phyloP scores from a whole-genome alignment of 35 echinoderm and acorn worm genomes.

The Diadema setosum region DNA sequence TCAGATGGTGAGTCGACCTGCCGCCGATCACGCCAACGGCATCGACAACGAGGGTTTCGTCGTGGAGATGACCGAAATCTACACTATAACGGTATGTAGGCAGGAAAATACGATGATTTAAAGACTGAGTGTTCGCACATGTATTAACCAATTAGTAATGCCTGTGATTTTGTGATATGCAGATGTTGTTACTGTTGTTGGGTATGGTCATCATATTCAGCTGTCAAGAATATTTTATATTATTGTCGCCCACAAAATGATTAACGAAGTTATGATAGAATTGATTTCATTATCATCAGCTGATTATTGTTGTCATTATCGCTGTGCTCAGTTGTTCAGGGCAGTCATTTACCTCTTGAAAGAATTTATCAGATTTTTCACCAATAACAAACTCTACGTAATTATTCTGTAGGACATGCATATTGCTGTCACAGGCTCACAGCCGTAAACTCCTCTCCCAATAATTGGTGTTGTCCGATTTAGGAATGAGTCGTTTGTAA shows the following conservation, averaged over 20 bases:
- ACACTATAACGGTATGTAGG: neutral
- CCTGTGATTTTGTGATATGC: no score
- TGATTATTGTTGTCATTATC: no score
- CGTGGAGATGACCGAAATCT: neutral
- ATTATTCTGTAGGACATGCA: no score
- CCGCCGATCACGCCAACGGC: neutral
- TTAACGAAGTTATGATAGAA: neutral
- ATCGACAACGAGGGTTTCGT: neutral
- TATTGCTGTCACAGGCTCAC: no score
- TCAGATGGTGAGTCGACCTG: neutral
- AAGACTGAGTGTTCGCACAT: neutral
- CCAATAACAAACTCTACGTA: no score
- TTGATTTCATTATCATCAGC: no score
- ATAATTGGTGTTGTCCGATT: no score
- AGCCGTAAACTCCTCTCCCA: no score
- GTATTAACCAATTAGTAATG: neutral
- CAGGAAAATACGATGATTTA: neutral
- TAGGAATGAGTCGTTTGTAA: no score
- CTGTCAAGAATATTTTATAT: neutral
- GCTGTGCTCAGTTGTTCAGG: no score
- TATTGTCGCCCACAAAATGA: neutral
- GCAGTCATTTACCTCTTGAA: no score
- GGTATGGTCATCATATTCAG: neutral
- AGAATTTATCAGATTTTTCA: no score
- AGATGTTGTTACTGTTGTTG: neutral